Evolutionary conservation across 2,113 vertebrate genomes (phyloP).

Genomic region (Plotosus lineatus): DNA sequence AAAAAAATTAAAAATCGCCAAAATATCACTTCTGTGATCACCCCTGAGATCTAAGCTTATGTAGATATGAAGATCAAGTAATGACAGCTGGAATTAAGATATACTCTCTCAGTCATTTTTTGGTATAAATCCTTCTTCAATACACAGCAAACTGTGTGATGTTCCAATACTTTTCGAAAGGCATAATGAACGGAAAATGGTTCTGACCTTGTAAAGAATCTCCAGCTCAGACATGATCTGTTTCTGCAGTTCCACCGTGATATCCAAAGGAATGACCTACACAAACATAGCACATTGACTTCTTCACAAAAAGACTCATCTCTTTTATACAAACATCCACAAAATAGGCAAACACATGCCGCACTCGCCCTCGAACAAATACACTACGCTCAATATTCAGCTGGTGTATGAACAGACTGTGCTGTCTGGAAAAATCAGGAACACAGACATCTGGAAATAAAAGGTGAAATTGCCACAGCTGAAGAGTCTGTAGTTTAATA

Average conservation of each 20-base stretch:
- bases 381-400: neutral
- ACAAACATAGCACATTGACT: slow-evolving; percentile 29
- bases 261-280: slow-evolving; percentile 94
- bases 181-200: neutral
- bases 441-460: neutral
- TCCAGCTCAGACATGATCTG: slow-evolving; percentile 99
- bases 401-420: neutral
- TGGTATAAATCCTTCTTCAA: too few species aligned
- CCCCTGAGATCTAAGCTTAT: too few species aligned
- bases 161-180: neutral
- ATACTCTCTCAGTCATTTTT: too few species aligned
- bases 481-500: slow-evolving; percentile 19
- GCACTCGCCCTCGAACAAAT: neutral
- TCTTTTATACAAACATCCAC: neutral
- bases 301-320: neutral
- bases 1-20: too few species aligned
- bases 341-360: neutral
- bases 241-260: slow-evolving; percentile 95
- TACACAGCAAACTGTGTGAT: too few species aligned
- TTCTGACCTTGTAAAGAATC: slow-evolving; percentile 93
- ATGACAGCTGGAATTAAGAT: neutral
- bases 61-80: neutral
- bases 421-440: neutral
- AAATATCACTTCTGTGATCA: too few species aligned
- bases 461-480: neutral